Evolutionary conservation across 2,888 invertebrate species (phyloP).

Genomic region (Petrolisthes manimaculis): DNA sequence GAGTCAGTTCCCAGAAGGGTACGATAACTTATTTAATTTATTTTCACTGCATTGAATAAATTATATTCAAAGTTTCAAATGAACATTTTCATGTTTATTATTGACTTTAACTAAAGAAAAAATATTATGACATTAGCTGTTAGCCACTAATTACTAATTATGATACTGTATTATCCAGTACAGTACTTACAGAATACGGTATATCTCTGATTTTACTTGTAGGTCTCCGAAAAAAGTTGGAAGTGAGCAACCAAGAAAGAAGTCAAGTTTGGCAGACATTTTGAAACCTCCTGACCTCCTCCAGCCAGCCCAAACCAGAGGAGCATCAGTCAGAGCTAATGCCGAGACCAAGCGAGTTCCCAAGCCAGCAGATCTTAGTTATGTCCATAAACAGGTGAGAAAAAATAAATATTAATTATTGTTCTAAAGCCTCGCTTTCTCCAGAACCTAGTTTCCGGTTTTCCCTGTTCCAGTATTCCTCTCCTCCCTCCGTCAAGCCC

Average conservation of each 20-base stretch:
- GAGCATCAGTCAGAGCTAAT: background rate
- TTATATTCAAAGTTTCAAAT: too few species aligned
- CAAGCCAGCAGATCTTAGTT: constrained; percentile 57
- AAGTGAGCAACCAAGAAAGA: background rate
- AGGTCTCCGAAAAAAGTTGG: constrained; percentile 30
- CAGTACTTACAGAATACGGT: too few species aligned
- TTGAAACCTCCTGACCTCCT: constrained; percentile 61
- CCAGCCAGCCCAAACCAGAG: constrained; percentile 17
- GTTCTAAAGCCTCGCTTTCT: background rate
- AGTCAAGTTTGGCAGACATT: background rate
- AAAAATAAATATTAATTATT: background rate
- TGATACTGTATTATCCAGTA: too few species aligned
- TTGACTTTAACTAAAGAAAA: too few species aligned
- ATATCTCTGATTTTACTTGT: background rate
- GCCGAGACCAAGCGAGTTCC: constrained; percentile 20
- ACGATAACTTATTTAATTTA: too few species aligned
- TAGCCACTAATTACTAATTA: too few species aligned
- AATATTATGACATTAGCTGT: too few species aligned
- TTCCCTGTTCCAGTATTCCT: background rate
- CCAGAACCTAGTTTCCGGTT: too few species aligned
- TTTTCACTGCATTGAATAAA: too few species aligned
- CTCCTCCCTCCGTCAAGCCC: background rate
- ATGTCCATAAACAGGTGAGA: constrained; percentile 62
- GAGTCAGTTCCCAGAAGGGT: too few species aligned
- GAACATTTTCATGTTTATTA: too few species aligned